Percentiles rank a stretch among this genome's conserved stretches.
Conservation (phyloP, 2,113 vertebrate genomes). For the Barnardius zonarius region DNA sequence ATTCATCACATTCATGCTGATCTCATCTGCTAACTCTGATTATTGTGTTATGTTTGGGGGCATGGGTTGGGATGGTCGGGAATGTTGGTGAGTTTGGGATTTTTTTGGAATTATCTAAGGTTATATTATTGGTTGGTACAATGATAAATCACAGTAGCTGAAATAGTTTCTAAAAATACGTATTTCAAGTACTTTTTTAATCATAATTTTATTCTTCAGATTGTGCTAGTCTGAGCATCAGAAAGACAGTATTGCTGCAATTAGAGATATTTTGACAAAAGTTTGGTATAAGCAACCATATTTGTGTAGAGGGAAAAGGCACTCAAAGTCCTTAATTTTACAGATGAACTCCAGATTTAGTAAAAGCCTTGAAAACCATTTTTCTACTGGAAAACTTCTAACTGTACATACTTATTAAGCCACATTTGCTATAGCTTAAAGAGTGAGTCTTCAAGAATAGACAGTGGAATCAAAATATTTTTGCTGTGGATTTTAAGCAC, state of each 20-base stretch:
- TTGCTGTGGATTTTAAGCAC: background rate
- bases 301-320: background rate
- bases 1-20: background rate
- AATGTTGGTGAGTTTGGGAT: background rate
- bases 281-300: background rate
- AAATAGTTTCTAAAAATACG: background rate
- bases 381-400: background rate
- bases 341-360: background rate
- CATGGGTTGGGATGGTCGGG: background rate
- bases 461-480: background rate
- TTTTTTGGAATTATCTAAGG: background rate
- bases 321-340: background rate
- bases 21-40: background rate
- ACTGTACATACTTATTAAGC: background rate
- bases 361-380: background rate
- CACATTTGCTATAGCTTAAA: background rate
- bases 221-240: background rate
- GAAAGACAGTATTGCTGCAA: background rate
- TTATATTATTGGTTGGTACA: background rate
- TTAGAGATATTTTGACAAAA: background rate
- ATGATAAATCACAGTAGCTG: background rate
- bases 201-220: background rate
- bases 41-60: background rate
- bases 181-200: background rate
- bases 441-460: background rate